These are phyloP conservation scores for Sisyra nigra DNA, from an alignment of 2,888 invertebrate genomes.

Conservation along the genomic window DNA sequence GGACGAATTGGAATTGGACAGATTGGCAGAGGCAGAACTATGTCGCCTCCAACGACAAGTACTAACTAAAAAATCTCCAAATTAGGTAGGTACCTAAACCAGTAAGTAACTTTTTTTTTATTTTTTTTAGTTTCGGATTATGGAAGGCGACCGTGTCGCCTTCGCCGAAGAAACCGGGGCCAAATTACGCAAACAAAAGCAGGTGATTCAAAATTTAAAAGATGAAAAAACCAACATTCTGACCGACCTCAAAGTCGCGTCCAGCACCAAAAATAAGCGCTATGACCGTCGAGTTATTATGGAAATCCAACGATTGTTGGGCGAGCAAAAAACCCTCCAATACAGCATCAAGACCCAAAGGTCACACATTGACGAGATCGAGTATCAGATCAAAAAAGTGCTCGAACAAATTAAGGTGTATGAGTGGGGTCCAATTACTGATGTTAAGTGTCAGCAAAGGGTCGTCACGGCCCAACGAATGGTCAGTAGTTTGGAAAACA, in stretches of 20 bases:
- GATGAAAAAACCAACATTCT: constrained; percentile 45
- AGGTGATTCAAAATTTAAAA: constrained; percentile 40
- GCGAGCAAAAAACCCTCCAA: constrained; percentile 34
- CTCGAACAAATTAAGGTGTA: not conserved
- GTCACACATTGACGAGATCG: constrained; percentile 28
- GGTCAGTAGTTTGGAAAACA: constrained; percentile 52
- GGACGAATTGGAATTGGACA: constrained; percentile 44
- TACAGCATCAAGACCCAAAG: constrained; percentile 22
- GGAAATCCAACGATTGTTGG: constrained; percentile 34
- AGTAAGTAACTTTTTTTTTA: constrained; percentile 1
- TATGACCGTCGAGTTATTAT: constrained; percentile 35
- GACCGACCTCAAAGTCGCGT: constrained; percentile 41
- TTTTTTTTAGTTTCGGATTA: constrained; percentile 48
- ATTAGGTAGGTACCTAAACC: not conserved
- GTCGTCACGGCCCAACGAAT: constrained; percentile 32
- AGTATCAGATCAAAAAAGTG: constrained; percentile 30
- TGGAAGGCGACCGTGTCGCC: constrained; percentile 61
- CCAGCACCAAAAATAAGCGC: constrained; percentile 36
- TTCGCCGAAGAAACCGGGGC: constrained; percentile 54
- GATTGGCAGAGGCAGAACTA: constrained; percentile 63
- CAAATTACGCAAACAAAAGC: constrained; percentile 44
- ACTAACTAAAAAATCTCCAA: constrained; percentile 10
- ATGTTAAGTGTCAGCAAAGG: constrained; percentile 30
- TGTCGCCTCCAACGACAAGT: constrained; percentile 63
- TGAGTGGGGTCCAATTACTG: constrained; percentile 26